Evolutionary conservation across 1,140 invertebrate species (phyloP), one percentile per base, ranked within the genome.

Genomic region (Leptinotarsa lineolata): DNA sequence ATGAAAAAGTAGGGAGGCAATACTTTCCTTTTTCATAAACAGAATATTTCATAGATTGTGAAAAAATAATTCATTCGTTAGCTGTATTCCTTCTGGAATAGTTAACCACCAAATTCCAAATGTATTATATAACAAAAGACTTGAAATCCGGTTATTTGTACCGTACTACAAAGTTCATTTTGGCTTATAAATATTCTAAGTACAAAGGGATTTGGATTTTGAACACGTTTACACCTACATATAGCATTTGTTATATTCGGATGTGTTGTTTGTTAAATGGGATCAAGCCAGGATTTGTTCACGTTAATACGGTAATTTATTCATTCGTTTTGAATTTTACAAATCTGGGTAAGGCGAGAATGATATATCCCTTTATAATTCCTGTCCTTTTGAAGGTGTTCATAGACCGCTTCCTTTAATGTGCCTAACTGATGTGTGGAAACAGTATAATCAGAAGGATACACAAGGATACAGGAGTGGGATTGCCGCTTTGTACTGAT

Each of bases 161-260:
- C 64, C 39, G 64, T 30, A 66, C 64, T 66, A 66, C 39, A 20
- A 46, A 18, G 15, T 66, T 16, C 64, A 15, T 66, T 66, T 39
- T 2, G 15, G 72, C 72, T 74, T 78, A 76, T 76, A 76, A 78
- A 78, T 78, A 76, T 78, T 72, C 77, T 70, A 70, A 70, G 48
- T 54, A 54, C 48, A 54, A 58, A 75, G 44, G 70, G 74, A 76
- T 76, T 73, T 73, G 68, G 30, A 76, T 76, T 76, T 67, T 44
- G 64, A 48, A 70, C 58, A 60, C 54, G 72, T 70, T 74, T 70
- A 45, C 66, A 71, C 73, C 68, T 74, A 60, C 44, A 68, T 68
- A 66, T 66, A 66, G 39, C 64, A 66, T 66, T 66, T 66, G n/a
- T 66, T 18, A 54, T 54, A 54, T 54, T 54, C 13, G 48, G 48